These are phyloP conservation scores for Hippopotamyrus pictus DNA, from an alignment of 2,797 vertebrate species.

Conservation along the genomic window DNA sequence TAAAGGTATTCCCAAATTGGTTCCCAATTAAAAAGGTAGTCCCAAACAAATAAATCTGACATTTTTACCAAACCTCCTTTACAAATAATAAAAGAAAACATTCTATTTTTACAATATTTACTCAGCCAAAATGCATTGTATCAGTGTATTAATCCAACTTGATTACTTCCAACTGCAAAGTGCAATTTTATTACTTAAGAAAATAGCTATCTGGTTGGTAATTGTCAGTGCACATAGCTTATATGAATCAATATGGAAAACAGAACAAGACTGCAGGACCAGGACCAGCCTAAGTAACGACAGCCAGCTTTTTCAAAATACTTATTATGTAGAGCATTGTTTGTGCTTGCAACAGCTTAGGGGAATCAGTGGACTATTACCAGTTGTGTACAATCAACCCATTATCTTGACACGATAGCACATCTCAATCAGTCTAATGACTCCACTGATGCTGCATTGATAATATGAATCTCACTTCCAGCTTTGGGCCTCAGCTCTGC, in stretches of 20 bases:
- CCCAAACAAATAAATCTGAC: not conserved
- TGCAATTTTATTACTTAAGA: not conserved
- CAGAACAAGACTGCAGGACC: not conserved
- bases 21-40: not conserved
- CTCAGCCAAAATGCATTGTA: not conserved
- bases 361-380: not conserved
- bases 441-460: not conserved
- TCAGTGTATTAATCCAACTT: not conserved
- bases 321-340: not conserved
- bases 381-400: not conserved
- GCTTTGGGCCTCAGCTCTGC: not conserved
- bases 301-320: not conserved
- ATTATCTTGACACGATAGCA: not conserved
- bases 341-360: conserved; percentile 6
- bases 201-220: not conserved
- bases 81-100: not conserved
- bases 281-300: not conserved
- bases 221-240: not conserved
- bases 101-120: not conserved
- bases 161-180: not conserved
- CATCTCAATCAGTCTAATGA: not conserved
- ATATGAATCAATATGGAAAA: not conserved
- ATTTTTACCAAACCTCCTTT: not conserved
- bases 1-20: not conserved
- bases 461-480: not conserved